Conservation (phyloP, 1,140 invertebrate species). For the Campodea augens region DNA sequence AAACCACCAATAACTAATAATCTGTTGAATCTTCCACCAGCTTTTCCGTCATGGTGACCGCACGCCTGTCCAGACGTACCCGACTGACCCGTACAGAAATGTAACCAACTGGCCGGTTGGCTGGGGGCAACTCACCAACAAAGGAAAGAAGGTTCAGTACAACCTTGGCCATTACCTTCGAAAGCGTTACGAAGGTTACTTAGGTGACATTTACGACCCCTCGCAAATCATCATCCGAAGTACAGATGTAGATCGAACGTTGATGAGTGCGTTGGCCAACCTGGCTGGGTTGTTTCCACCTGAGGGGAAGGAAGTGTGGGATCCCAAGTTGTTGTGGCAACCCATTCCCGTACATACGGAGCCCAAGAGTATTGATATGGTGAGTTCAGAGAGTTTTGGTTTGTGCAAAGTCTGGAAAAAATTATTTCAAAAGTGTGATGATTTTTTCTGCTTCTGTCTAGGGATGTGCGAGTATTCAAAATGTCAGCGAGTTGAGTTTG, state of each 20-base stretch:
- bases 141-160: conserved; percentile 55
- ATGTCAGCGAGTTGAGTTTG: too few species aligned
- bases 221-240: conserved; percentile 48
- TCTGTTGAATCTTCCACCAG: too few species aligned
- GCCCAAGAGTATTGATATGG: conserved; percentile 43
- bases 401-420: too few species aligned
- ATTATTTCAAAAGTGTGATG: too few species aligned
- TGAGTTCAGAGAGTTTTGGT: too few species aligned
- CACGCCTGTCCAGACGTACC: conserved; percentile 41
- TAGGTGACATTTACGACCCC: conserved; percentile 35
- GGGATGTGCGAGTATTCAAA: too few species aligned
- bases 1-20: too few species aligned
- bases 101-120: conserved; percentile 42
- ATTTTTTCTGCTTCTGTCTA: too few species aligned
- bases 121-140: conserved; percentile 46
- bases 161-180: conserved; percentile 51
- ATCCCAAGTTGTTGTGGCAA: conserved; percentile 54
- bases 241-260: conserved; percentile 58
- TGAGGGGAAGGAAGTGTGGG: conserved; percentile 42
- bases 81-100: conserved; percentile 45
- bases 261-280: conserved; percentile 66
- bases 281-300: conserved; percentile 69
- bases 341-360: conserved; percentile 67
- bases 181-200: conserved; percentile 41
- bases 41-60: conserved; percentile 56